phyloP scores from a whole-genome alignment of 1,140 invertebrate genomes.

The Mamestra configurata region DNA sequence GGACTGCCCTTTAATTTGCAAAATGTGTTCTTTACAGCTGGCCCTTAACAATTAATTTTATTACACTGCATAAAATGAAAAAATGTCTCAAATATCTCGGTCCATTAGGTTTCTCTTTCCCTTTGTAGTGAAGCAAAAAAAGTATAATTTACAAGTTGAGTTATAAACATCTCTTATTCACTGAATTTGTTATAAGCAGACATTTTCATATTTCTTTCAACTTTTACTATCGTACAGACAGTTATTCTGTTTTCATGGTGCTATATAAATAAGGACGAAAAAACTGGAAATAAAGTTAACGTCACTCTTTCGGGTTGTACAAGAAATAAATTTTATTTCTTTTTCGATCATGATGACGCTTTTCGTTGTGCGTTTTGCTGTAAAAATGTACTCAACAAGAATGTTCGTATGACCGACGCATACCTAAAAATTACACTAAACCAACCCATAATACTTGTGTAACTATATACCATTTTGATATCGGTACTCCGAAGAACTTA shows the following conservation, averaged over 20 bases:
- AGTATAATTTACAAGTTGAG: constrained; percentile 31
- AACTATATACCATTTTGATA: background rate
- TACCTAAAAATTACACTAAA: no score
- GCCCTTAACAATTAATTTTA: constrained; percentile 14
- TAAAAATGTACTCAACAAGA: background rate
- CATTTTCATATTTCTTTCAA: constrained; percentile 35
- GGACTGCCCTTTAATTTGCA: constrained; percentile 1
- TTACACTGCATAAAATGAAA: constrained; percentile 23
- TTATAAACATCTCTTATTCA: constrained; percentile 29
- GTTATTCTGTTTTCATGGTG: constrained; percentile 34
- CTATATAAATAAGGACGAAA: constrained; percentile 22
- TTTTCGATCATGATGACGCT: background rate
- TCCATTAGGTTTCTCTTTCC: background rate
- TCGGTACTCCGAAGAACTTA: background rate
- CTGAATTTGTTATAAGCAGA: constrained; percentile 18
- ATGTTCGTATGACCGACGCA: no score
- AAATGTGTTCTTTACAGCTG: constrained; percentile 4
- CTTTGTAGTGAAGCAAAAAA: background rate
- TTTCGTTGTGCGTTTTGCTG: background rate
- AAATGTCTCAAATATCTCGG: constrained; percentile 14
- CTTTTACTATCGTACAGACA: constrained; percentile 32
- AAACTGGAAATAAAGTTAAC: constrained; percentile 24
- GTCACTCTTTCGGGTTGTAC: constrained; percentile 1
- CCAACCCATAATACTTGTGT: background rate
- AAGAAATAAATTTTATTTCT: constrained; percentile 1